A percentile compares a stretch with the other conserved stretches of the same genome.
Conservation (phyloP, 1,140 invertebrate species). For the Lineus longissimus region DNA sequence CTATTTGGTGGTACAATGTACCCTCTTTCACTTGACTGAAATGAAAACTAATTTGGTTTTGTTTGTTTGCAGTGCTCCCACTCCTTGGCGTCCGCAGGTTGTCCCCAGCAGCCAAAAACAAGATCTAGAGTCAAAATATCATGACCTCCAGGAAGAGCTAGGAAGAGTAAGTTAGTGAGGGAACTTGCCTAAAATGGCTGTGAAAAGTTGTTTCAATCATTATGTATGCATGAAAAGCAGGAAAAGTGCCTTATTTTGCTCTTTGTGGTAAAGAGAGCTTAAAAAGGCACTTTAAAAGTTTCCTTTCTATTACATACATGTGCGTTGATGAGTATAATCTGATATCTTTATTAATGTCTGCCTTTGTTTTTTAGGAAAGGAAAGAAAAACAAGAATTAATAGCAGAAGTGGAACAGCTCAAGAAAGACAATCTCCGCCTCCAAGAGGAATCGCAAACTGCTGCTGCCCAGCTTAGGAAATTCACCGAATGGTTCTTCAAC, state of each 20-base stretch:
- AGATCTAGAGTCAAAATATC: constrained; percentile 43
- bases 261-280: no score
- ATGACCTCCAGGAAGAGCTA: constrained; percentile 43
- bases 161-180: constrained; percentile 35
- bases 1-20: no score
- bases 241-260: no score
- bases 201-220: no score
- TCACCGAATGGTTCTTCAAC: constrained; percentile 87
- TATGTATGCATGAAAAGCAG: no score
- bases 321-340: no score
- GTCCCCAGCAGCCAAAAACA: constrained; percentile 57
- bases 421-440: constrained; percentile 78
- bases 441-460: constrained; percentile 85
- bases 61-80: constrained; percentile 20
- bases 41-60: no score
- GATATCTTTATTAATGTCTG: no score
- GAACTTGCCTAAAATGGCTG: background rate
- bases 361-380: constrained; percentile 32
- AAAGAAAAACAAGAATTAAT: constrained; percentile 41
- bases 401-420: constrained; percentile 65
- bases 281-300: no score
- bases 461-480: constrained; percentile 79
- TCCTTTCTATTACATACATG: no score
- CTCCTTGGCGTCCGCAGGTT: constrained; percentile 61
- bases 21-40: no score